Percentiles rank a stretch among this genome's conserved stretches.
Evolutionary conservation across 2,888 invertebrate species (phyloP).

Genomic region (Empis stercorea): DNA sequence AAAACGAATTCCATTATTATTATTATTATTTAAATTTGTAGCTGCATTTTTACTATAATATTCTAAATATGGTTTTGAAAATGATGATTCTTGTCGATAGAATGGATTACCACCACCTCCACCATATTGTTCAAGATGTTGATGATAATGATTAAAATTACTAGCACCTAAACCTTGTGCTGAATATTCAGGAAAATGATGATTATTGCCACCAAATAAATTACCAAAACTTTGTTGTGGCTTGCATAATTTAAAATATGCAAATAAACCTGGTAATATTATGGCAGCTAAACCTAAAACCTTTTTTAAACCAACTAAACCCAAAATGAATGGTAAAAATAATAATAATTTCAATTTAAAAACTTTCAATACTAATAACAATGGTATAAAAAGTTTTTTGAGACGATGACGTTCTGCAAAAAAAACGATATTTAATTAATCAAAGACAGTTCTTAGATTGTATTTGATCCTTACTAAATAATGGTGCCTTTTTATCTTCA

Average conservation of each 20-base stretch:
- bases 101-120: slow-evolving; percentile 19
- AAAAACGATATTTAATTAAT: no score
- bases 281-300: slow-evolving; percentile 68
- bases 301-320: slow-evolving; percentile 74
- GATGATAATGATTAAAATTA: slow-evolving; percentile 42
- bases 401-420: slow-evolving; percentile 62
- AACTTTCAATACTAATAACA: slow-evolving; percentile 66
- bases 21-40: slow-evolving; percentile 22
- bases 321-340: slow-evolving; percentile 70
- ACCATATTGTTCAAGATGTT: slow-evolving; percentile 33
- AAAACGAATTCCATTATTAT: slow-evolving; percentile 42
- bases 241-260: slow-evolving; percentile 74
- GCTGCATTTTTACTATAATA: slow-evolving; percentile 37
- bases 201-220: slow-evolving; percentile 32
- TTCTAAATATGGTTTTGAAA: slow-evolving; percentile 32
- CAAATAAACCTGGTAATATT: slow-evolving; percentile 65
- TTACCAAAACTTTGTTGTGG: slow-evolving; percentile 46
- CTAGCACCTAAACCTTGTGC: slow-evolving; percentile 62
- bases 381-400: slow-evolving; percentile 70
- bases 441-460: not conserved
- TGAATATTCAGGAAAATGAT: slow-evolving; percentile 47
- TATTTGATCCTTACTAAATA: slow-evolving; percentile 56
- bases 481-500: slow-evolving; percentile 66
- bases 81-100: slow-evolving; percentile 28
- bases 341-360: slow-evolving; percentile 72